These are phyloP conservation scores for Aphaenogaster rudis DNA, from an alignment of 1,140 invertebrate species.

Conservation along the genomic window DNA sequence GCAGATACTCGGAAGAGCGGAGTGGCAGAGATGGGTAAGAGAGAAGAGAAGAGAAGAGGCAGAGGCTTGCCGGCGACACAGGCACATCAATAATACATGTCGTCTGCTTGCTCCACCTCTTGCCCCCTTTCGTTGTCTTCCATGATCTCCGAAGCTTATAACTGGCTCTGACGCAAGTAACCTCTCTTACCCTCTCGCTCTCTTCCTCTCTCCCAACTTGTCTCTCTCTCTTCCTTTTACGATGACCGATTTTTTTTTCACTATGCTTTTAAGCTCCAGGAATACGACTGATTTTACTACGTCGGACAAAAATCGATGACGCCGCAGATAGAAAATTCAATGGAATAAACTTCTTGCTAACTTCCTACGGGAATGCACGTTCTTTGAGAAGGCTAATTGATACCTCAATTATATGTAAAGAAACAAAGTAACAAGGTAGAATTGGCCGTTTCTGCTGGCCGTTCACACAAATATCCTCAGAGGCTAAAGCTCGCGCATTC, in stretches of 20 bases:
- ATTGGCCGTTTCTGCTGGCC: not conserved
- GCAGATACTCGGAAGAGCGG: slow-evolving; percentile 58
- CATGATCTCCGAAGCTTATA: slow-evolving; percentile 69
- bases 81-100: slow-evolving; percentile 82
- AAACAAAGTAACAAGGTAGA: not conserved
- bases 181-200: slow-evolving; percentile 72
- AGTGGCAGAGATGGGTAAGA: slow-evolving; percentile 41
- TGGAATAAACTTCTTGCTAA: not conserved
- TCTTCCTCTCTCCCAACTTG: slow-evolving; percentile 44
- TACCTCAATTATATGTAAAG: not conserved
- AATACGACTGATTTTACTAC: slow-evolving; percentile 28
- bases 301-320: slow-evolving; percentile 22
- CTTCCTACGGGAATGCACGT: not conserved
- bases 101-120: slow-evolving; percentile 63
- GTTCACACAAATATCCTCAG: not conserved
- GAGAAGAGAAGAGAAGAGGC: slow-evolving; percentile 53
- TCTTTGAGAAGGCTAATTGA: not conserved
- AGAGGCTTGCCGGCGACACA: slow-evolving; percentile 73
- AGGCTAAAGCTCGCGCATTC: not conserved
- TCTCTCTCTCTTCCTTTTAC: slow-evolving; percentile 52
- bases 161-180: slow-evolving; percentile 78
- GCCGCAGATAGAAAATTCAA: slow-evolving; percentile 13
- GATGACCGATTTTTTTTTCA: slow-evolving; percentile 40
- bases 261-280: slow-evolving; percentile 2
- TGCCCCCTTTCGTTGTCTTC: slow-evolving; percentile 56